Conservation (phyloP, 2,888 invertebrate species). For the Epicampocera succincta region DNA sequence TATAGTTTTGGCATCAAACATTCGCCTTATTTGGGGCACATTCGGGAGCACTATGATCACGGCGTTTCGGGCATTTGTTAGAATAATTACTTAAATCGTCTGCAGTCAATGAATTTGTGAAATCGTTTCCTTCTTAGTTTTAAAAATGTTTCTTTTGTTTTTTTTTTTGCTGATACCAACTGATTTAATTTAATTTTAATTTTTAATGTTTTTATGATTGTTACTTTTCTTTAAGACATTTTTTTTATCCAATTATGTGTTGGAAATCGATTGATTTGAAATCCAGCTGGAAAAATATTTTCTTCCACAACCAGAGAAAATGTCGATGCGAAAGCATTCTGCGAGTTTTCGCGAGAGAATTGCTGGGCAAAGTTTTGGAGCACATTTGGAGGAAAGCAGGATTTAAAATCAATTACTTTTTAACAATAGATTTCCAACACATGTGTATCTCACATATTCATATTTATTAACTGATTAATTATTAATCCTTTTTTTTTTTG, state of each 20-base stretch:
- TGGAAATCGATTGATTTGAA: no score
- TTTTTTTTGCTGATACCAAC: constrained; percentile 58
- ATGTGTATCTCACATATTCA: no score
- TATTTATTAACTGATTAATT: constrained; percentile 44
- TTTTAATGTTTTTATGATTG: constrained; percentile 14
- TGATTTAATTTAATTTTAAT: no score
- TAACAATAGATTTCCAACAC: no score
- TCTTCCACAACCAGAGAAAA: no score
- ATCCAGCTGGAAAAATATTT: no score
- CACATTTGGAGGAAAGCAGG: no score
- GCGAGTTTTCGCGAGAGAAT: no score
- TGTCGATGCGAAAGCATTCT: no score
- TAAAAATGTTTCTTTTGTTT: constrained; percentile 16
- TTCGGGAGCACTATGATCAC: constrained; percentile 77
- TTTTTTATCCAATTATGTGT: constrained; percentile 5
- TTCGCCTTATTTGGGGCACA: constrained; percentile 87
- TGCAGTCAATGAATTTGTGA: background rate
- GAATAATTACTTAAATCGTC: constrained; percentile 51
- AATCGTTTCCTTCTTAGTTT: background rate
- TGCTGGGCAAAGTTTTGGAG: no score
- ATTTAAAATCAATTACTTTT: no score
- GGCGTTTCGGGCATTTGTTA: constrained; percentile 79
- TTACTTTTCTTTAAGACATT: constrained; percentile 58
- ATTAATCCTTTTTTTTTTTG: constrained; percentile 24
- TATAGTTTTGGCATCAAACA: constrained; percentile 94